These are phyloP conservation scores for Heliconius melpomene DNA, from an alignment of 1,140 invertebrate species.

Conservation along the genomic window DNA sequence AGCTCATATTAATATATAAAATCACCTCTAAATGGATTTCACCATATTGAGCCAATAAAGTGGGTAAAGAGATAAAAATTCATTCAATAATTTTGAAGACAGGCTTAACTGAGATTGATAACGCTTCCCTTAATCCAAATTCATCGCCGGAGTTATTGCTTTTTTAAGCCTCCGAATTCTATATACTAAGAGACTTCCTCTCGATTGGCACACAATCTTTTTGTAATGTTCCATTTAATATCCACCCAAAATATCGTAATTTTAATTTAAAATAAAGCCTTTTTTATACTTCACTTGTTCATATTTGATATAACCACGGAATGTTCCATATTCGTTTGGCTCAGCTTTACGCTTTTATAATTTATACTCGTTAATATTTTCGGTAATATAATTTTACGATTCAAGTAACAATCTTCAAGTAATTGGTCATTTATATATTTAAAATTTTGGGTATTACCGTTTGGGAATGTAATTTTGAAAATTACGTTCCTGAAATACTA, in stretches of 20 bases:
- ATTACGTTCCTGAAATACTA: no score
- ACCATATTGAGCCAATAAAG: slow-evolving; percentile 28
- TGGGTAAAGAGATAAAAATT: slow-evolving; percentile 54
- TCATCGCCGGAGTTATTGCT: slow-evolving; percentile 62
- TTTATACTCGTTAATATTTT: background rate
- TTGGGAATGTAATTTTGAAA: no score
- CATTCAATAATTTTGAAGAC: slow-evolving; percentile 72
- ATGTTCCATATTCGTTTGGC: background rate
- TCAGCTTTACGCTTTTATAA: background rate
- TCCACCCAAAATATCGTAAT: background rate
- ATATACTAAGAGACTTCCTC: slow-evolving; percentile 49
- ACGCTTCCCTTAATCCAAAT: slow-evolving; percentile 64
- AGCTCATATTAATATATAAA: slow-evolving; percentile 13
- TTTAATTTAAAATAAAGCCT: background rate
- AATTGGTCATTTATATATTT: background rate
- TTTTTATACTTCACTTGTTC: background rate
- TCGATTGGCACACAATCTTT: slow-evolving; percentile 32
- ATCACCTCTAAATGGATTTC: background rate
- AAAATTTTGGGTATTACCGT: no score
- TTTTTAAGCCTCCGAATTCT: slow-evolving; percentile 62
- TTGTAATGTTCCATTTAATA: slow-evolving; percentile 5
- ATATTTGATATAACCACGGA: slow-evolving; percentile 5
- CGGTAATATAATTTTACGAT: background rate
- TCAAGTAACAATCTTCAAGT: background rate
- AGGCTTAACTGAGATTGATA: slow-evolving; percentile 70